Evolutionary conservation across 1,140 invertebrate species (phyloP).

Genomic region (Atta texana): DNA sequence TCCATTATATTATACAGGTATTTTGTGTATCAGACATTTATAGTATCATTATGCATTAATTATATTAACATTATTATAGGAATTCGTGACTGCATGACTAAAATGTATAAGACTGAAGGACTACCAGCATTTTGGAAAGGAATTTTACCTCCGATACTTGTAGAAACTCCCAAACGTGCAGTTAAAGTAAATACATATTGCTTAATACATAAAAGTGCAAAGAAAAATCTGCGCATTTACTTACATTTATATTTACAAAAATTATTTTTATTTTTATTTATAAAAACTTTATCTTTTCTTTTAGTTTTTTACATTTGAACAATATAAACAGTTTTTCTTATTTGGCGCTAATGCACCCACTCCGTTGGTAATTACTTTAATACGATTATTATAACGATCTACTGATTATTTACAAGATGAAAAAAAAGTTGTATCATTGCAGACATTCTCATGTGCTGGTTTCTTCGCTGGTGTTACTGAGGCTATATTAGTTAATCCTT

Average conservation of each 20-base stretch:
- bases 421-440: constrained; percentile 73
- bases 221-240: constrained; percentile 30
- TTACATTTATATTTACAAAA: constrained; percentile 56
- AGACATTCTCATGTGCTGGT: constrained; percentile 95
- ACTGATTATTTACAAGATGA: not conserved
- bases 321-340: constrained; percentile 94
- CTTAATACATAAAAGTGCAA: not conserved
- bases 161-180: constrained; percentile 97
- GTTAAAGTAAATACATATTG: constrained; percentile 89
- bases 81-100: constrained; percentile 94
- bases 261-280: constrained; percentile 60
- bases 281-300: constrained; percentile 75
- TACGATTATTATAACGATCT: constrained; percentile 89
- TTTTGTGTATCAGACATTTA: constrained; percentile 45
- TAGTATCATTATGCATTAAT: not conserved
- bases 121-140: constrained; percentile 95
- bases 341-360: constrained; percentile 91
- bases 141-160: constrained; percentile 95
- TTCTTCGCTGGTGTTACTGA: constrained; percentile 95
- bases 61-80: constrained; percentile 83
- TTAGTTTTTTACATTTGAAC: constrained; percentile 96
- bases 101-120: constrained; percentile 95
- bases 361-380: constrained; percentile 88
- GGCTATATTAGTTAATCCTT: constrained; percentile 96
- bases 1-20: constrained; percentile 87